A percentile compares a stretch with the other conserved stretches of the same genome.
These are phyloP conservation scores for Helogale parvula DNA, from an alignment of 2,113 vertebrate species.

Conservation along the genomic window DNA sequence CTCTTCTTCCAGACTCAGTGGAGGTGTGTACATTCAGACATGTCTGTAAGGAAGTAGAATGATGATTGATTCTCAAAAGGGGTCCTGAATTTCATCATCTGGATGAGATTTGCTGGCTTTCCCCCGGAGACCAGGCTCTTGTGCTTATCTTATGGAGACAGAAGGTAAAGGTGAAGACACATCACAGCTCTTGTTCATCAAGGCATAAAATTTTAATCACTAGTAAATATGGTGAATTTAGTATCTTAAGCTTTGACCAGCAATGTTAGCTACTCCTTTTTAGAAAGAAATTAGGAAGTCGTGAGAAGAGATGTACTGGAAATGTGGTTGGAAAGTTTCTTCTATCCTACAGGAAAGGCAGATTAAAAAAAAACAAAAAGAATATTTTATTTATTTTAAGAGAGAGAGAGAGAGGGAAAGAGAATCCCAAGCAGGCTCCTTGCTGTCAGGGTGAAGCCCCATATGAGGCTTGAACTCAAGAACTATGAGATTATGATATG, in stretches of 20 bases:
- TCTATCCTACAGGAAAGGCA: neutral
- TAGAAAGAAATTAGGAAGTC: neutral
- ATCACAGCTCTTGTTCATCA: neutral
- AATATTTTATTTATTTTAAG: no score
- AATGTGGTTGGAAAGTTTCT: neutral
- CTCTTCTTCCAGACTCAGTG: neutral
- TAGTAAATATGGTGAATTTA: neutral
- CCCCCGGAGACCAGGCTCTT: neutral
- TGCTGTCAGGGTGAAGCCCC: no score
- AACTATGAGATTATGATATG: no score
- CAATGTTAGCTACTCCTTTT: neutral
- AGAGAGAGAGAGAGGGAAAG: no score
- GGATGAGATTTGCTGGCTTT: neutral
- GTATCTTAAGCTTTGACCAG: neutral
- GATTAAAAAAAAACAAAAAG: no score
- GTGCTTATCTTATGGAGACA: neutral
- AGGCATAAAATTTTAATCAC: neutral
- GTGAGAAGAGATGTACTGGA: neutral
- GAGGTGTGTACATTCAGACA: neutral
- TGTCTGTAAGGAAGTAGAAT: neutral
- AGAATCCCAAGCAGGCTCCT: no score
- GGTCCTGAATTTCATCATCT: neutral
- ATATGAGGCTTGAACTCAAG: no score
- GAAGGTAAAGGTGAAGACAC: neutral
- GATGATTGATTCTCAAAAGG: neutral